Conservation (phyloP, 2,888 invertebrate genomes). For the Atrina japonica region DNA sequence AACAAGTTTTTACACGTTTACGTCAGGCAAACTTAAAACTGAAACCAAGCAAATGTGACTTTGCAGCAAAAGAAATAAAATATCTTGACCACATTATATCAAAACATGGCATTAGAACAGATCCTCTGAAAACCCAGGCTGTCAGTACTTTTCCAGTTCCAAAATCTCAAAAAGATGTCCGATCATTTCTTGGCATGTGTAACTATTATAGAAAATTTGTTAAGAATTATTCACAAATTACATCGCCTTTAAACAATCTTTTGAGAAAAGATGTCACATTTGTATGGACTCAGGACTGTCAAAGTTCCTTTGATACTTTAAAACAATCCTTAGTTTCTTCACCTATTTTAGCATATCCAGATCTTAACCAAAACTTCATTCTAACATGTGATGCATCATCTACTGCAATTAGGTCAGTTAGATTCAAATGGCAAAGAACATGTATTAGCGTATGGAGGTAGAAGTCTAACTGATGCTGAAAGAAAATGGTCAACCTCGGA, state of each 20-base stretch:
- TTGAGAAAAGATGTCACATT: slow-evolving; percentile 13
- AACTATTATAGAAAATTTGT: slow-evolving; percentile 53
- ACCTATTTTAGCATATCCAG: slow-evolving; percentile 49
- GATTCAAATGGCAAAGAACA: slow-evolving; percentile 42
- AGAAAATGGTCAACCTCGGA: slow-evolving; percentile 48
- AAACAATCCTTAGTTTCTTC: slow-evolving; percentile 44
- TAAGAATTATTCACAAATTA: slow-evolving; percentile 38
- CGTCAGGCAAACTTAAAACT: slow-evolving; percentile 43
- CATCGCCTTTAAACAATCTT: slow-evolving; percentile 36
- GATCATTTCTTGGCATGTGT: slow-evolving; percentile 44
- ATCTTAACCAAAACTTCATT: slow-evolving; percentile 44
- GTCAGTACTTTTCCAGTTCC: slow-evolving; percentile 47
- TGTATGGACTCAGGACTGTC: slow-evolving; percentile 33
- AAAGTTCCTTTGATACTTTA: slow-evolving; percentile 43
- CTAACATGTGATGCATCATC: slow-evolving; percentile 48
- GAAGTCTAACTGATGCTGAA: slow-evolving; percentile 80
- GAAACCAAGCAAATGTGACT: slow-evolving; percentile 49
- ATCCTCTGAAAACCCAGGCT: slow-evolving; percentile 41
- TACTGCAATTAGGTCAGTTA: slow-evolving; percentile 44
- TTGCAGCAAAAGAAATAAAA: slow-evolving; percentile 36
- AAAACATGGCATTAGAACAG: slow-evolving; percentile 43
- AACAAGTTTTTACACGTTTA: slow-evolving; percentile 46
- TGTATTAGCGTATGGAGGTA: slow-evolving; percentile 48
- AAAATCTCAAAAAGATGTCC: slow-evolving; percentile 43
- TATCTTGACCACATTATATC: slow-evolving; percentile 50